Evolutionary conservation across 2,113 vertebrate species (phyloP).

Genomic region (Ptilonorhynchus violaceus): DNA sequence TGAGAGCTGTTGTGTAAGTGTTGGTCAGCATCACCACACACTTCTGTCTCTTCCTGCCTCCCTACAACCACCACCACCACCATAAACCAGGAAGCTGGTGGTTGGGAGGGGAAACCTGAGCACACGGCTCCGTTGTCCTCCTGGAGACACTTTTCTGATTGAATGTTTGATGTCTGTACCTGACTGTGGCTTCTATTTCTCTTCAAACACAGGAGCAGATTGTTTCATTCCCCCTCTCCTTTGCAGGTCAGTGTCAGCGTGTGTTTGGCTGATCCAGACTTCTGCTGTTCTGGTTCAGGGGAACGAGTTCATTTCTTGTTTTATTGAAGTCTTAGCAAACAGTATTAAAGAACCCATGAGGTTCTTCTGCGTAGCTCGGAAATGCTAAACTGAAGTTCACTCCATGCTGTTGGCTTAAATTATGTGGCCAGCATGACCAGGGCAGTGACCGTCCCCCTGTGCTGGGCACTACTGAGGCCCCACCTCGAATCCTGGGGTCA

Average conservation of each 20-base stretch:
- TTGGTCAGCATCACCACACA: fast-evolving
- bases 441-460: neutral
- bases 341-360: neutral
- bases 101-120: neutral
- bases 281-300: neutral
- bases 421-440: neutral
- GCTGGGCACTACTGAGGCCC: neutral
- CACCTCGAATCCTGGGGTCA: neutral
- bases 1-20: neutral
- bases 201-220: neutral
- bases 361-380: neutral
- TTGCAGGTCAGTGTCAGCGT: fast-evolving
- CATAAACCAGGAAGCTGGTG: neutral
- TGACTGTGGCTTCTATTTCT: neutral
- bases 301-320: neutral
- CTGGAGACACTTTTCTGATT: neutral
- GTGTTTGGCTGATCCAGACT: neutral
- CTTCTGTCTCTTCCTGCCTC: neutral
- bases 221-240: neutral
- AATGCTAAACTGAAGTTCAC: neutral
- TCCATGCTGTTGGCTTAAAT: neutral
- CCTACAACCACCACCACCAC: fast-evolving
- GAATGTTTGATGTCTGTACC: neutral
- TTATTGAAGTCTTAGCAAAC: neutral
- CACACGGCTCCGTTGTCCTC: neutral